Base-by-base conservation (phyloP, 2,888 invertebrate genomes). In the Imbricaverruca yamaguchii region DNA sequence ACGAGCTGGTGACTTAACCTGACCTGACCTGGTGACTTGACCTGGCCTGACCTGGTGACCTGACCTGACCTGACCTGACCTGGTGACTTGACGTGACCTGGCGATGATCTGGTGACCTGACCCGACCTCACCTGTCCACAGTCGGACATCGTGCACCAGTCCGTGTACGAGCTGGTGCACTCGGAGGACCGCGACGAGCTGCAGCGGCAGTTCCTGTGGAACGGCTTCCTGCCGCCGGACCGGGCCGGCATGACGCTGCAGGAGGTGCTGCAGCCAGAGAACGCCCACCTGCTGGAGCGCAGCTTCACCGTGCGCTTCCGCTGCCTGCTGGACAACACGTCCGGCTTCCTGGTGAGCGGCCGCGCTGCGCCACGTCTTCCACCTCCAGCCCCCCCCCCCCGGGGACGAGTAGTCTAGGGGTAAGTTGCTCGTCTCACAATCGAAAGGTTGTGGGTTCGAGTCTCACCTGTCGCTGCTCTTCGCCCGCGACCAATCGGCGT, bases 91-190 rank as follows among this genome's bases (percentile, higher is more conserved):
- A 80, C 53, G 0, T 21, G 39, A 39, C 39, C 39, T 39, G 4
- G 1, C 39, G n/a, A n/a, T 4, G 39, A 4, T 39, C 39, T 39
- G 39, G 4, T 39, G 39, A 39, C 39, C 4, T 39, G 39, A 39
- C 39, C 39, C 4, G 39, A 9, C 3, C 21, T 53, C 21, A 39
- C 23, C 39, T 82, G 85, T 84, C 91, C 92, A 61, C 91, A 99
- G 98, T 99, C 98, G 85, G 99, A 99, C 88, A 98, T 99, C 86
- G 97, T 99, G 82, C 99, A 99, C 88, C 99, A 99, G 88, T 97
- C 97, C 84, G 97, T 98, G 81, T 98, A 97, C 90, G 99, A 99
- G 89, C 90, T 99, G 87, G 98, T 99, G 83, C 98, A 98, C 89
- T 98, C 97, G 6, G 99, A 99, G 89, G 99, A 99, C 87, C 91